Conservation (phyloP, 2,888 invertebrate species). For the Cyclophora albipunctata region DNA sequence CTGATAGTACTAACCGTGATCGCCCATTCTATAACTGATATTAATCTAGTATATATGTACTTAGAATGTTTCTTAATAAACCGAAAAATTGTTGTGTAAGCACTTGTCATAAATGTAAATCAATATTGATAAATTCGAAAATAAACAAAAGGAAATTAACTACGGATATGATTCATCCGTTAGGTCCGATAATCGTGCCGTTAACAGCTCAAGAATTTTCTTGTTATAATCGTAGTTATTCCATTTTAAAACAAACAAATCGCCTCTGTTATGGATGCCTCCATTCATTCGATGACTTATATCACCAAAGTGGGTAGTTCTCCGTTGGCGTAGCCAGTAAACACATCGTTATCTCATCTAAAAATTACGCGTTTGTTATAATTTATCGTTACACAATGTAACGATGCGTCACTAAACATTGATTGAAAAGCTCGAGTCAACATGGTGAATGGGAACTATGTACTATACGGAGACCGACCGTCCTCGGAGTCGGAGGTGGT, state of each 20-base stretch:
- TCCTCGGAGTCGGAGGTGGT: constrained; percentile 62
- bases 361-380: constrained; percentile 9
- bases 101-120: no score
- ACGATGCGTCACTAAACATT: constrained; percentile 19
- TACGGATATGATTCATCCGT: constrained; percentile 23
- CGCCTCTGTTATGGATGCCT: constrained; percentile 33
- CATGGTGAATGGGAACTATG: constrained; percentile 72
- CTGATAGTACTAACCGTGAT: no score
- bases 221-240: constrained; percentile 32
- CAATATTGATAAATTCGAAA: background rate
- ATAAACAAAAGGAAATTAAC: constrained; percentile 19
- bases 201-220: constrained; percentile 49
- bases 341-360: constrained; percentile 18
- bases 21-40: no score
- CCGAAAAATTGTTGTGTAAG: no score
- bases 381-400: constrained; percentile 30
- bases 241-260: constrained; percentile 49
- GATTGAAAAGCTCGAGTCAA: constrained; percentile 20
- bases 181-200: constrained; percentile 41
- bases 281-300: constrained; percentile 36
- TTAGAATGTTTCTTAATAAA: no score
- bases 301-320: constrained; percentile 19
- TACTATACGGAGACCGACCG: constrained; percentile 61
- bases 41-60: no score
- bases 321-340: constrained; percentile 14